Evolutionary conservation across 1,140 invertebrate species (phyloP), one percentile per base, ranked within the genome.

Genomic region (Trachymyrmex septentrionalis): DNA sequence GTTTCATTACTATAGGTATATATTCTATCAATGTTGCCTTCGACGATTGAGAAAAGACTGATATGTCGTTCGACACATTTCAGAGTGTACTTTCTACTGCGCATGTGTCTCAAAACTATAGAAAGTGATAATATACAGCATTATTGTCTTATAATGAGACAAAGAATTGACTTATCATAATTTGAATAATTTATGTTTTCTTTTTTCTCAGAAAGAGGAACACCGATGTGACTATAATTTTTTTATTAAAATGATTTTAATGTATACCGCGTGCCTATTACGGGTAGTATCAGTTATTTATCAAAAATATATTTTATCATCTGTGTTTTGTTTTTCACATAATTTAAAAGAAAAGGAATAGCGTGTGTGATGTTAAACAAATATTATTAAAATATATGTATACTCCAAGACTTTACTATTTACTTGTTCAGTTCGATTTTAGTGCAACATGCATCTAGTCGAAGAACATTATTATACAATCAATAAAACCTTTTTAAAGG

Each of bases 391-490:
- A n/a, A n/a, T n/a, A n/a, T n/a, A 59, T 48, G 3, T 4, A 0
- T 9, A n/a, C 5, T 34, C 7, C 38, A 4, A 50, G 3, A 38
- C 12, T 27, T 55, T 14, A 10, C 1, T 34, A 14, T 57, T 71
- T 16, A 82, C 14, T 82, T 24, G 38, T 34, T 34, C 19, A 59
- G 3, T 48, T 72, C 21, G 30, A n/a, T 12, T 44, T 82, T 44
- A 10, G 14, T 38, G 7, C 21, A 27, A 72, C 16, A 82, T 82
- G 80, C 16, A 30, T 82, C 6, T 55, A 30, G 7, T 48, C 24
- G 80, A 71, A 38, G 66, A 81, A 44, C 3, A 61, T 76, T 53
- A 64, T 34, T 76, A 75, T 44, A 38, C 55, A 27, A 14, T 77
- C 12, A 64, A 64, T 53, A 64, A 21, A 9, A 21, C 3, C 16